These are phyloP conservation scores for Drosophila bocki DNA, from an alignment of 1,140 invertebrate species.

Conservation along the genomic window DNA sequence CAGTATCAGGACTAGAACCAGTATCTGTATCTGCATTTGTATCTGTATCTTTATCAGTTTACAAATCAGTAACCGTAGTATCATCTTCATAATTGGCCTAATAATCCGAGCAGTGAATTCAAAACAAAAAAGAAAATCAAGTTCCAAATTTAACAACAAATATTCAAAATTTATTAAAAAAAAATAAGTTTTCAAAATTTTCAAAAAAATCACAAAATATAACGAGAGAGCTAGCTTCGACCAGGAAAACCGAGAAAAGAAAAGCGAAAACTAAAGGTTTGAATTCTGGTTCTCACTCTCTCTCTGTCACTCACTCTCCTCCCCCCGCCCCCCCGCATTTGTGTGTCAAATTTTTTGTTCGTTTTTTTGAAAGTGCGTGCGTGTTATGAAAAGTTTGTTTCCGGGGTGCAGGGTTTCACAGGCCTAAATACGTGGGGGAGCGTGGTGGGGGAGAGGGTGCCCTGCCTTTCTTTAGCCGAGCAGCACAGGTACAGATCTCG, in stretches of 20 bases:
- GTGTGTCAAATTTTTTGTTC: constrained; percentile 13
- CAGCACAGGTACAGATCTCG: constrained; percentile 5
- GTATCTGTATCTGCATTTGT: not conserved
- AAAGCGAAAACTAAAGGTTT: constrained; percentile 28
- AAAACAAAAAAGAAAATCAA: not conserved
- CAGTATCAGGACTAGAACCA: not conserved
- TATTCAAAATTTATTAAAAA: not conserved
- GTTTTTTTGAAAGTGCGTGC: constrained; percentile 51
- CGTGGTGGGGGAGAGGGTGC: not conserved
- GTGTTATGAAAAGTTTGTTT: constrained; percentile 37
- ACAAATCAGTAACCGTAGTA: not conserved
- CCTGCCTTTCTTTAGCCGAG: not conserved
- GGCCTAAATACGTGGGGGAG: not conserved
- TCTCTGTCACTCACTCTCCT: not conserved
- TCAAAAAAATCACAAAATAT: not conserved
- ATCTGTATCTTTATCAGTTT: not conserved
- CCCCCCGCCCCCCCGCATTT: not conserved
- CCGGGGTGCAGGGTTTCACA: constrained; percentile 6
- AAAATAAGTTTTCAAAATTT: not conserved
- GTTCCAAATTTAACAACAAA: not conserved
- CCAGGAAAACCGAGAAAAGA: constrained; percentile 4
- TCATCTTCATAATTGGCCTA: constrained; percentile 1
- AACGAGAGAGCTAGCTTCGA: constrained; percentile 8
- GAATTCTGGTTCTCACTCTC: constrained; percentile 13
- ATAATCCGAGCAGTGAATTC: constrained; percentile 16